A percentile compares a stretch with the other conserved stretches of the same genome.
phyloP scores from a whole-genome alignment of 2,113 vertebrate genomes.

The Mus musculus region GRCm39 chr8:54937001-54937500 shows the following conservation, averaged over 20 bases:
- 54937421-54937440: rapidly evolving
- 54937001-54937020: not conserved
- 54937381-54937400: not conserved
- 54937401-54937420: not conserved
- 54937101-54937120: not conserved
- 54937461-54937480: not conserved
- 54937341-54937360: not conserved
- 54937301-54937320: not conserved
- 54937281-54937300: not conserved
- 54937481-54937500: not conserved
- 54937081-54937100: not conserved
- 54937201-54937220: not conserved
- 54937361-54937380: no score
- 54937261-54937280: constrained; percentile 12
- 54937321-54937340: not conserved
- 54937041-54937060: not conserved
- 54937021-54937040: not conserved
- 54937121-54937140: not conserved
- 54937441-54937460: no score
- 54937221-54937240: not conserved
- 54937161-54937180: not conserved
- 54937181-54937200: not conserved
- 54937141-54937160: not conserved
- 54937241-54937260: not conserved
- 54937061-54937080: not conserved